Evolutionary conservation across 1,140 invertebrate species (phyloP).

Genomic region (Ladona fulva): DNA sequence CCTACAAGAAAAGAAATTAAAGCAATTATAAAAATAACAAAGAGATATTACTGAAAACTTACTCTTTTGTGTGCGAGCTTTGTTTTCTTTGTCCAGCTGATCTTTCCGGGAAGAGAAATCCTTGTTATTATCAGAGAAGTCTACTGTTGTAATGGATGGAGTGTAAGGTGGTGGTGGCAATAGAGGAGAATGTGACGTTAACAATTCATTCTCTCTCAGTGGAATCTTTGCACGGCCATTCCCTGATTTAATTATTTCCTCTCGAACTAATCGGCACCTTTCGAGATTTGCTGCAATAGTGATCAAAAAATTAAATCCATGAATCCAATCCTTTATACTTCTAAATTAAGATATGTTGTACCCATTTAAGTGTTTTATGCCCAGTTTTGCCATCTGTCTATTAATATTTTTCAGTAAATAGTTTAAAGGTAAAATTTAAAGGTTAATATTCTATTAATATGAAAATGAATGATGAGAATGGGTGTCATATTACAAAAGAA

Average conservation of each 20-base stretch:
- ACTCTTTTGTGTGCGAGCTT: conserved; percentile 16
- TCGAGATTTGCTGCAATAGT: conserved; percentile 25
- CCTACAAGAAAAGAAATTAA: no score
- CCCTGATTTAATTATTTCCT: conserved; percentile 8
- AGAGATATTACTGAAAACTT: not conserved
- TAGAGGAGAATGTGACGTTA: not conserved
- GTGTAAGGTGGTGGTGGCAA: not conserved
- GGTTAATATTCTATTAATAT: no score
- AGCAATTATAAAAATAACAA: no score
- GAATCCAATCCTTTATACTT: no score
- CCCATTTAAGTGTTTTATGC: no score
- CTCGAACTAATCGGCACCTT: conserved; percentile 23
- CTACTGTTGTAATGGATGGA: not conserved
- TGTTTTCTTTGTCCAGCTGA: conserved; percentile 22
- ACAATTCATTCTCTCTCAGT: conserved; percentile 15
- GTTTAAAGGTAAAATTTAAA: no score
- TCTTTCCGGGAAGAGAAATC: conserved; percentile 16
- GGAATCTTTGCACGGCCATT: not conserved
- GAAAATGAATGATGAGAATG: no score
- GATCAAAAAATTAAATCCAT: not conserved
- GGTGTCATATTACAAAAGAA: no score
- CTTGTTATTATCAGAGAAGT: conserved; percentile 14
- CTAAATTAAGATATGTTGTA: no score
- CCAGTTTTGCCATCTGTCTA: no score
- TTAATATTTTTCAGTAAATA: no score